A percentile compares a stretch with the other conserved stretches of the same genome.
Evolutionary conservation across 2,888 invertebrate species (phyloP).

Genomic region (Stramonita haemastoma): DNA sequence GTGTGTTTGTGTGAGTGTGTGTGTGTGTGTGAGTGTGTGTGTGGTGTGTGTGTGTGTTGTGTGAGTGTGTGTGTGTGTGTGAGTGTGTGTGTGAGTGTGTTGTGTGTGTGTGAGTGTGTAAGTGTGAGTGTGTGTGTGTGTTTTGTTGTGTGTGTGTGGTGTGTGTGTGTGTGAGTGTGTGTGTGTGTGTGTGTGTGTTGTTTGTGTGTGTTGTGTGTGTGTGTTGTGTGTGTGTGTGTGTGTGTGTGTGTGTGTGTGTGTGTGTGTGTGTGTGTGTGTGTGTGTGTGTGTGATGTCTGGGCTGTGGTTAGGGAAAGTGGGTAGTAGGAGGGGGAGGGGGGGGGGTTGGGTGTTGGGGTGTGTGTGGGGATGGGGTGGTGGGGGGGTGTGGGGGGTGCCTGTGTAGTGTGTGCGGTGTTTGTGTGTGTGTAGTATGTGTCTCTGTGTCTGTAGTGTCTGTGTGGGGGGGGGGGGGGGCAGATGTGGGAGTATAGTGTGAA

Average conservation of each 20-base stretch:
- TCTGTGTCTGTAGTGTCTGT: not conserved
- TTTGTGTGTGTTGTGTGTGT: not conserved
- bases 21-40: not conserved
- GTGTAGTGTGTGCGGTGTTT: too few relatives aligned
- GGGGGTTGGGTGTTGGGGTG: not conserved
- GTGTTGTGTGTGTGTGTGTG: not conserved
- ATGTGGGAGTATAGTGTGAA: too few relatives aligned
- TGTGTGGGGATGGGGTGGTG: not conserved
- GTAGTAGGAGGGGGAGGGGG: not conserved
- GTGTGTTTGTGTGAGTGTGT: not conserved
- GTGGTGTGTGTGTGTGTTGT: too few relatives aligned
- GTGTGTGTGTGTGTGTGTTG: slow-evolving; percentile 24
- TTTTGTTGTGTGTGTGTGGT: not conserved
- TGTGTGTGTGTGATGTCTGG: slow-evolving; percentile 7
- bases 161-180: slow-evolving; percentile 5
- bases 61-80: not conserved
- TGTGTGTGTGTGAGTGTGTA: not conserved
- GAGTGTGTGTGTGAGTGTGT: not conserved
- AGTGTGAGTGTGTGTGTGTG: not conserved
- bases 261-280: slow-evolving; percentile 19
- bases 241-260: not conserved
- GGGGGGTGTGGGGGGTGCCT: not conserved
- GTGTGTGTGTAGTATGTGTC: too few relatives aligned
- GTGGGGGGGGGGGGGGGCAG: too few relatives aligned
- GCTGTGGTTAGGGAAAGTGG: not conserved